Percentiles rank a stretch among this genome's conserved stretches.
phyloP scores from a whole-genome alignment of 2,113 vertebrate genomes.

The Heteronetta atricapilla region DNA sequence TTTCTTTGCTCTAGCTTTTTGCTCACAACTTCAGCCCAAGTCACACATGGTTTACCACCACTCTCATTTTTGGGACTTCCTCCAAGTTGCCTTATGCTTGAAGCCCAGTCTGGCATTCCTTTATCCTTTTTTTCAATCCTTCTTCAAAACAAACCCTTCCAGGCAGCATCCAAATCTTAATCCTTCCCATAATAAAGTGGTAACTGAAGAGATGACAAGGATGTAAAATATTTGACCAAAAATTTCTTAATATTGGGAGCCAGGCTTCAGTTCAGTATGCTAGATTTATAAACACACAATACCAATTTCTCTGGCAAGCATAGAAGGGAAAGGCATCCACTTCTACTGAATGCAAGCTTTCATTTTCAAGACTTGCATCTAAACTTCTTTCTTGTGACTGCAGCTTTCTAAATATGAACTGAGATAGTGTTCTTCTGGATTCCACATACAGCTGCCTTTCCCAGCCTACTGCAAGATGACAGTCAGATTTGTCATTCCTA shows the following conservation, averaged over 20 bases:
- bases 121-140: slow-evolving; percentile 29
- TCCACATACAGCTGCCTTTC: background rate
- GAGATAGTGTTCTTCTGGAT: accelerated
- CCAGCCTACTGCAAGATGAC: background rate
- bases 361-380: background rate
- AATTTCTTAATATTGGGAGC: slow-evolving; percentile 44
- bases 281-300: slow-evolving; percentile 53
- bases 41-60: slow-evolving; percentile 58
- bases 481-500: background rate
- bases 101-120: slow-evolving; percentile 44
- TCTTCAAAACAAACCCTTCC: slow-evolving; percentile 59
- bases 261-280: background rate
- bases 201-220: slow-evolving; percentile 62
- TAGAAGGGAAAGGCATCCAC: background rate
- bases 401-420: background rate
- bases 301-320: slow-evolving; percentile 47
- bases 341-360: slow-evolving; percentile 38
- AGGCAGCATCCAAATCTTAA: slow-evolving; percentile 54
- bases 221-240: slow-evolving; percentile 58
- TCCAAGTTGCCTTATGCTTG: slow-evolving; percentile 47
- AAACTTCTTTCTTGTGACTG: background rate
- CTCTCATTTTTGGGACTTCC: slow-evolving; percentile 33
- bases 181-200: slow-evolving; percentile 61
- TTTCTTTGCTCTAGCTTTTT: background rate
- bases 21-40: slow-evolving; percentile 33